Evolutionary conservation across 2,888 invertebrate species (phyloP), one percentile per base, ranked within the genome.

Genomic region (Trissolcus japonicus): DNA sequence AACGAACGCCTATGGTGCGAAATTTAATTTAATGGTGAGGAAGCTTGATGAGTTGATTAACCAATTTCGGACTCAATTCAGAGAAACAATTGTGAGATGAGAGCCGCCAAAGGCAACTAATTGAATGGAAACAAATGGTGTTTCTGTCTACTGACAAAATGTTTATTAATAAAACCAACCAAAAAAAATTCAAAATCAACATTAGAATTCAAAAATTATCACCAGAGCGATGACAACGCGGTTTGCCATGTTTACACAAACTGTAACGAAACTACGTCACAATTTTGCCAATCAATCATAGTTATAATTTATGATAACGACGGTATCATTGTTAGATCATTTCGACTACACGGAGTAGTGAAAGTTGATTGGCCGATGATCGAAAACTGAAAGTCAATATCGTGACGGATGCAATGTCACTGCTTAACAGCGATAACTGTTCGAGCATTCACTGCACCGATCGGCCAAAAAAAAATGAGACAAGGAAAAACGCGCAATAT

Each of bases 281-380:
- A 60, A 40, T 60, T 74, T 71, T 54, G 72, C 48, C 57, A 60
- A 65, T 73, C 69, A 56, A 76, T 68, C 73, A 66, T 75, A 56
- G 19, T 35, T 59, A 72, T 73, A 79, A 79, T 76, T 76, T 65
- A 77, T 78, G 68, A 74, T 69, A 76, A 80, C 55, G 55, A 63
- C 68, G 54, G 68, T 72, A 74, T 76, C 75, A 75, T 77, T 75
- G 76, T 77, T 79, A 72, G 75, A 79, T 76, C 77, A 79, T 79
- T 77, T 75, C 41, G 63, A 71, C 53, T 71, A 35, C 66, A 56
- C 53, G 66, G 75, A 79, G 68, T 63, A 78, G 79, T 76, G 80
- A 80, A 80, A 80, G 80, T 79, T 71, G 73, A 79, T 77, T 79
- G 72, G 65, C 50, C 73, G 75, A 78, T 78, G 77, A 78, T 79